These are phyloP conservation scores for Monarcha castaneiventris DNA, from an alignment of 2,113 vertebrate genomes.

Conservation along the genomic window DNA sequence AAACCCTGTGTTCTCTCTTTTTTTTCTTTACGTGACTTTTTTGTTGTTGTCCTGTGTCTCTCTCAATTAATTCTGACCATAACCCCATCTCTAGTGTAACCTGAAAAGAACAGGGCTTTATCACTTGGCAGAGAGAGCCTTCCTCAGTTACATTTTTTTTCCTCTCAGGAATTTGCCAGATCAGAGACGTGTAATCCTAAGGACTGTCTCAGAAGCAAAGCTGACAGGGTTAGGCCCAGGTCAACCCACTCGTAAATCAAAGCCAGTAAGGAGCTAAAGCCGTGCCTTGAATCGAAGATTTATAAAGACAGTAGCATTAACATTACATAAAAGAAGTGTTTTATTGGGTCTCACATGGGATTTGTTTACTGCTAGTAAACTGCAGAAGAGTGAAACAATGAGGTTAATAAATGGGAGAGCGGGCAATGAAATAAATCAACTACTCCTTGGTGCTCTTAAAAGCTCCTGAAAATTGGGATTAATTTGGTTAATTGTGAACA, in stretches of 20 bases:
- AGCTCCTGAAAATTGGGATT: slow-evolving; percentile 2
- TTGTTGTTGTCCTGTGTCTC: slow-evolving; percentile 1
- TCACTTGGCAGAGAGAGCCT: slow-evolving; percentile 33
- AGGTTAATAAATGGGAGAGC: slow-evolving; percentile 38
- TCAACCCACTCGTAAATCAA: slow-evolving; percentile 57
- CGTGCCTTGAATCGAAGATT: slow-evolving; percentile 29
- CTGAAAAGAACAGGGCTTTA: slow-evolving; percentile 42
- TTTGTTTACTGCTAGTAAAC: slow-evolving; percentile 53
- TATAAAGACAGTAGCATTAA: slow-evolving; percentile 51
- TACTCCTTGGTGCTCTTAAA: neutral
- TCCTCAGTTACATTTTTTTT: slow-evolving; percentile 40
- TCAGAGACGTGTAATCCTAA: slow-evolving; percentile 41
- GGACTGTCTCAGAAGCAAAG: slow-evolving; percentile 27
- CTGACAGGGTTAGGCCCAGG: slow-evolving; percentile 60
- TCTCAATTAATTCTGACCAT: slow-evolving; percentile 55
- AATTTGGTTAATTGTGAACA: slow-evolving; percentile 41
- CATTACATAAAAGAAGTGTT: slow-evolving; percentile 57
- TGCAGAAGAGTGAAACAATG: neutral
- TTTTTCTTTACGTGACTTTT: neutral
- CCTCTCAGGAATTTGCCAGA: slow-evolving; percentile 40
- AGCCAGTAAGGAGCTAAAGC: neutral
- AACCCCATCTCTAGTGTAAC: neutral
- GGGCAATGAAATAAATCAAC: neutral
- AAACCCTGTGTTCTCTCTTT: neutral
- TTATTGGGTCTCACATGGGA: slow-evolving; percentile 35